Evolutionary conservation across 2,888 invertebrate genomes (phyloP).

Genomic region (Pollenia griseotomentosa): DNA sequence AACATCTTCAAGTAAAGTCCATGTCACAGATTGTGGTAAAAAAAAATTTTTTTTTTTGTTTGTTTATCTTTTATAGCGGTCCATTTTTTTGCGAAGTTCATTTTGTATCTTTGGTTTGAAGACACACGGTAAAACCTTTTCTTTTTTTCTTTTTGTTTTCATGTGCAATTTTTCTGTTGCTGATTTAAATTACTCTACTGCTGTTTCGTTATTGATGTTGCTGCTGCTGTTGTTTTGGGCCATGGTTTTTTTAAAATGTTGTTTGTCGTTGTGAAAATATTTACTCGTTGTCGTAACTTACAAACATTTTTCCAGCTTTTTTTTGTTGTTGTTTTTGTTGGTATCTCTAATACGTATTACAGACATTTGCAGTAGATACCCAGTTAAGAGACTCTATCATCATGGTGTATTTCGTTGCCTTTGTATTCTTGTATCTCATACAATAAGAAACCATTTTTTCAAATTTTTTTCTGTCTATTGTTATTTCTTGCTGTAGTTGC

Average conservation of each 20-base stretch:
- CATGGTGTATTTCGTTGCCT: conserved; percentile 9
- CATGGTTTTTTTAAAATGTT: neutral
- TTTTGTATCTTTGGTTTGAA: conserved; percentile 7
- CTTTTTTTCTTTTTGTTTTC: neutral
- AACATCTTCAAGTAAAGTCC: no score
- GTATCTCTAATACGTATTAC: conserved; percentile 37
- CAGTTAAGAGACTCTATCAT: neutral
- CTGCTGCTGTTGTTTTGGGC: conserved; percentile 27
- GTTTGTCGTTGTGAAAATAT: conserved; percentile 47
- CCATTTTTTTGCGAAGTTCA: neutral
- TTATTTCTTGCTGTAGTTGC: conserved; percentile 44
- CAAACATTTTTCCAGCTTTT: neutral
- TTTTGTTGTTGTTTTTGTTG: neutral
- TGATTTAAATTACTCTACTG: conserved; percentile 19
- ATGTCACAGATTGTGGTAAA: conserved; percentile 8
- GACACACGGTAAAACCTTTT: neutral
- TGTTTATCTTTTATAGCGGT: neutral
- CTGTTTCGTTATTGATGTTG: conserved; percentile 24
- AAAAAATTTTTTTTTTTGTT: conserved; percentile 6
- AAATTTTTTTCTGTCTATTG: conserved; percentile 31
- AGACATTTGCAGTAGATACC: conserved; percentile 22
- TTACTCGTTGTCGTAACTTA: conserved; percentile 32
- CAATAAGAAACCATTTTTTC: conserved; percentile 29
- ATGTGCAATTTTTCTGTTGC: conserved; percentile 30
- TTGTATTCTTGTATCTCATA: conserved; percentile 24